These are phyloP conservation scores for Campopleginae sp. DNA, from an alignment of 2,888 invertebrate genomes.

Conservation along the genomic window DNA sequence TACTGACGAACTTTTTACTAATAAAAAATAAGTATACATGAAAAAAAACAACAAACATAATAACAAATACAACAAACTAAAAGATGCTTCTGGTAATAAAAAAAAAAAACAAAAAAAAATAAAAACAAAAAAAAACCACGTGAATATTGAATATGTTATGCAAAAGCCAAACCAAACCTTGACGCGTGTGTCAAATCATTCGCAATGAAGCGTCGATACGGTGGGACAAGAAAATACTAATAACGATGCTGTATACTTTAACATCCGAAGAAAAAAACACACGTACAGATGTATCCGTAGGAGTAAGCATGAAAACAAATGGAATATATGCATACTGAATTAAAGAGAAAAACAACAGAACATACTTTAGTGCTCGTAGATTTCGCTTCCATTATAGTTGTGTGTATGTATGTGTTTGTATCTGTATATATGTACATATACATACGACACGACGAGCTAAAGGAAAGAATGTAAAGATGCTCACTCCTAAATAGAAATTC, in stretches of 20 bases:
- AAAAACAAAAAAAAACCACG: conserved; percentile 64
- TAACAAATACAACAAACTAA: conserved; percentile 70
- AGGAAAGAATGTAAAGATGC: conserved; percentile 75
- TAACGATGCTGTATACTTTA: conserved; percentile 70
- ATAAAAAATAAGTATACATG: conserved; percentile 71
- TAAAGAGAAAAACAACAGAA: conserved; percentile 60
- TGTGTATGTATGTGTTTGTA: conserved; percentile 17
- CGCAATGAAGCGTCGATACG: conserved; percentile 59
- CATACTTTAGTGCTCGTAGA: conserved; percentile 78
- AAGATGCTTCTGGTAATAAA: conserved; percentile 79
- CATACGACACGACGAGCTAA: conserved; percentile 65
- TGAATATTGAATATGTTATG: conserved; percentile 72
- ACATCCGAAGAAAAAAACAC: conserved; percentile 68
- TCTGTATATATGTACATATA: conserved; percentile 15
- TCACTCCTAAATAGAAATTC: conserved; percentile 76
- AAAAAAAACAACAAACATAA: conserved; percentile 23
- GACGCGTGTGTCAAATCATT: conserved; percentile 76
- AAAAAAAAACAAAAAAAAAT: conserved; percentile 2
- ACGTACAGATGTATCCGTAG: conserved; percentile 78
- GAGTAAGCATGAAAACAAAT: conserved; percentile 75
- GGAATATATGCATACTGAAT: conserved; percentile 77
- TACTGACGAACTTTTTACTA: conserved; percentile 81
- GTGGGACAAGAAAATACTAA: conserved; percentile 65
- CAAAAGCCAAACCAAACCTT: conserved; percentile 80
- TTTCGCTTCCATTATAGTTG: conserved; percentile 75